Evolutionary conservation across 1,140 invertebrate species (phyloP).

Genomic region (Plodia interpunctella): DNA sequence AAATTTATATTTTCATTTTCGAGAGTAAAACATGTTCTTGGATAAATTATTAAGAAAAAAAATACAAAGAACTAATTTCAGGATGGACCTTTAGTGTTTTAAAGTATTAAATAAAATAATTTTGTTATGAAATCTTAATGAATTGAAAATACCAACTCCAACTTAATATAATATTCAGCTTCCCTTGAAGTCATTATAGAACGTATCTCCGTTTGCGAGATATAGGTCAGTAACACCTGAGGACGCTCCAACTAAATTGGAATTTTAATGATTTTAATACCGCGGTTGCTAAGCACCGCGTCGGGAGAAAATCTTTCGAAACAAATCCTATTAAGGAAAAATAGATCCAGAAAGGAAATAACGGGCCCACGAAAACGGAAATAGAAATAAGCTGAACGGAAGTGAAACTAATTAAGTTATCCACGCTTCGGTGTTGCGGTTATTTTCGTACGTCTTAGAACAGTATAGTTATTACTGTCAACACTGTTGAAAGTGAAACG

Average conservation of each 20-base stretch:
- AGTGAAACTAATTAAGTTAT: slow-evolving; percentile 76
- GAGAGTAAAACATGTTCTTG: too few species aligned
- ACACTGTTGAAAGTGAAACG: slow-evolving; percentile 54
- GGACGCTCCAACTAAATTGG: slow-evolving; percentile 25
- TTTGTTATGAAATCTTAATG: too few species aligned
- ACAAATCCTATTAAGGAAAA: slow-evolving; percentile 68
- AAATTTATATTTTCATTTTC: too few species aligned
- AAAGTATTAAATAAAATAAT: too few species aligned
- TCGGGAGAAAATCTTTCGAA: slow-evolving; percentile 33
- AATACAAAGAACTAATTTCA: too few species aligned
- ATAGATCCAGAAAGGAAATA: slow-evolving; percentile 62
- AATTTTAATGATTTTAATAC: slow-evolving; percentile 44
- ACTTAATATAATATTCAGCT: not conserved
- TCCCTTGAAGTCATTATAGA: not conserved
- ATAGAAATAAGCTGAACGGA: slow-evolving; percentile 72
- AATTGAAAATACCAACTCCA: not conserved
- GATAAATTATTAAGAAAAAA: too few species aligned
- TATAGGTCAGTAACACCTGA: slow-evolving; percentile 22
- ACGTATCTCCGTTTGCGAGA: slow-evolving; percentile 7
- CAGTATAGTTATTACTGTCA: slow-evolving; percentile 69
- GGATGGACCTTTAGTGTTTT: too few species aligned
- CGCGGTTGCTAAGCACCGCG: slow-evolving; percentile 17
- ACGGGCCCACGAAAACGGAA: slow-evolving; percentile 65
- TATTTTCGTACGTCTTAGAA: slow-evolving; percentile 68
- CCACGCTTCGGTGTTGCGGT: slow-evolving; percentile 59